Conservation (phyloP, 2,888 invertebrate genomes). For the Calameuta filiformis region DNA sequence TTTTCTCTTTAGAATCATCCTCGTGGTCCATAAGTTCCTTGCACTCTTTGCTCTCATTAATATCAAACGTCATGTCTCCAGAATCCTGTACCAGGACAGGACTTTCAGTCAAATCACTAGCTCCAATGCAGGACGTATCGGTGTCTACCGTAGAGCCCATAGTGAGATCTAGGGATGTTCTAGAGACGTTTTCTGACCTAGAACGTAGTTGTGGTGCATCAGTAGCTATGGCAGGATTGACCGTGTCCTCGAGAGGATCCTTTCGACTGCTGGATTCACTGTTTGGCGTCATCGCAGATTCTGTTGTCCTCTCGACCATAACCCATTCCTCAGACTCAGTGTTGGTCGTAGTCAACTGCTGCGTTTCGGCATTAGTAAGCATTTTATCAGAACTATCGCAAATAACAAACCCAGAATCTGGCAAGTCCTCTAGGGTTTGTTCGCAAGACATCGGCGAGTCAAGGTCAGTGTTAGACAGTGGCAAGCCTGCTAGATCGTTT, state of each 20-base stretch:
- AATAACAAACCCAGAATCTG: slow-evolving; percentile 56
- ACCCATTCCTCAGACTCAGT: slow-evolving; percentile 59
- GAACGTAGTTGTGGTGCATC: slow-evolving; percentile 49
- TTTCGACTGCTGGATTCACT: slow-evolving; percentile 52
- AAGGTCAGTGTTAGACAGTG: slow-evolving; percentile 54
- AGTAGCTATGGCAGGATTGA: slow-evolving; percentile 50
- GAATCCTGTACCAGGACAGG: slow-evolving; percentile 44
- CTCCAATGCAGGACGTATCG: slow-evolving; percentile 54
- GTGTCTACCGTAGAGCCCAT: slow-evolving; percentile 57
- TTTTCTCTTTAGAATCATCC: slow-evolving; percentile 1
- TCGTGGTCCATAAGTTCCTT: slow-evolving; percentile 13
- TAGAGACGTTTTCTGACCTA: slow-evolving; percentile 53
- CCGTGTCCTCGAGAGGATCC: slow-evolving; percentile 47
- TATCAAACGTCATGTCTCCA: slow-evolving; percentile 44
- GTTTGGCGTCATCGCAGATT: slow-evolving; percentile 50
- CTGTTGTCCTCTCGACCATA: slow-evolving; percentile 53
- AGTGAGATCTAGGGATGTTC: slow-evolving; percentile 55
- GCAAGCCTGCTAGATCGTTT: slow-evolving; percentile 37
- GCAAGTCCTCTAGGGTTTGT: slow-evolving; percentile 55
- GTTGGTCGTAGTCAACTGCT: slow-evolving; percentile 42
- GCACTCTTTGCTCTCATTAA: slow-evolving; percentile 22
- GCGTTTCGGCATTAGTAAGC: slow-evolving; percentile 52
- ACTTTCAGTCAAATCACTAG: slow-evolving; percentile 54
- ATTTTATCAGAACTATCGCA: slow-evolving; percentile 57
- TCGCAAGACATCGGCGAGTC: slow-evolving; percentile 63